Evolutionary conservation across 1,140 invertebrate genomes (phyloP).

Genomic region (Protaetia brevitarsis): DNA sequence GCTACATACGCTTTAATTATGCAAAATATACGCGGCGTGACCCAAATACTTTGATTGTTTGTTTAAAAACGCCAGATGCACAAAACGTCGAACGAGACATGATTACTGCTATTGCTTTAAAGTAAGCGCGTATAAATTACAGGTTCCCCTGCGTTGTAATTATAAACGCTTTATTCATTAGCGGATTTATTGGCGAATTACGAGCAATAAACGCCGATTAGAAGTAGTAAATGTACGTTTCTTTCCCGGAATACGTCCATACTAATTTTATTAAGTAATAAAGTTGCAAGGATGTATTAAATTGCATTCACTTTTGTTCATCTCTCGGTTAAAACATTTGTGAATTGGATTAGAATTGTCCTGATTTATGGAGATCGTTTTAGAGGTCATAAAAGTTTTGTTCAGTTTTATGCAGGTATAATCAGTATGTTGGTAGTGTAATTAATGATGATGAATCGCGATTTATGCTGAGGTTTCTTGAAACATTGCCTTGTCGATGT

Average conservation of each 20-base stretch:
- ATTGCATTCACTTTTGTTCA: neutral
- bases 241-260: neutral
- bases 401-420: too few relatives aligned
- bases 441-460: too few relatives aligned
- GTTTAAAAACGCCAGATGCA: neutral
- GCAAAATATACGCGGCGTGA: neutral
- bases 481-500: too few relatives aligned
- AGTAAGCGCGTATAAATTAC: neutral
- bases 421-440: too few relatives aligned
- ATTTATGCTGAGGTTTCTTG: too few relatives aligned
- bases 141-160: neutral
- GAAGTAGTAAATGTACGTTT: neutral
- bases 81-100: neutral
- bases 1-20: neutral
- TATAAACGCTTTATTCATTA: neutral
- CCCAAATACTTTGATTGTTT: too few relatives aligned
- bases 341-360: too few relatives aligned
- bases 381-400: too few relatives aligned
- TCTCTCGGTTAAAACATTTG: too few relatives aligned
- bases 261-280: neutral
- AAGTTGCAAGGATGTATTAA: neutral
- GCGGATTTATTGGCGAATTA: neutral
- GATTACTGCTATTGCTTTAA: neutral
- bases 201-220: neutral
- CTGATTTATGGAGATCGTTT: too few relatives aligned